These are phyloP conservation scores for Candoia aspera DNA, from an alignment of 2,113 vertebrate genomes.

Conservation along the genomic window DNA sequence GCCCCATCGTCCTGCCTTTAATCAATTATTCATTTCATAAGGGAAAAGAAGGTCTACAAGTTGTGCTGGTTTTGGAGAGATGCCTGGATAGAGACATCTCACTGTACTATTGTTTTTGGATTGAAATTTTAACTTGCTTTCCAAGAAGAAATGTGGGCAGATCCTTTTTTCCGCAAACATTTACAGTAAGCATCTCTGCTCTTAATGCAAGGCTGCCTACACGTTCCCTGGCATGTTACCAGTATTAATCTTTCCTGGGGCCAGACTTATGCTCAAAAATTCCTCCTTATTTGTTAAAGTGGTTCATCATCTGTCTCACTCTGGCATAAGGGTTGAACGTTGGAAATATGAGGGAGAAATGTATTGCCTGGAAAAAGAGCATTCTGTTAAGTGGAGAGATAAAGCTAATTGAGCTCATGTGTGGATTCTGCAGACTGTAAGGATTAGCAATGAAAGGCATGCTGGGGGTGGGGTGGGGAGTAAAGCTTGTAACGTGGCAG, in stretches of 20 bases:
- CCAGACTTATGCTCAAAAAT: not conserved
- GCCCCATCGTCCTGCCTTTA: not conserved
- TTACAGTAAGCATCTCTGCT: not conserved
- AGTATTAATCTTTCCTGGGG: conserved; percentile 21
- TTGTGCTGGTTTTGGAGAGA: not conserved
- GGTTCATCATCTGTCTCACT: not conserved
- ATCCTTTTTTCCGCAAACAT: not conserved
- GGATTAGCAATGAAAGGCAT: not conserved
- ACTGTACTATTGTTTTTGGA: not conserved
- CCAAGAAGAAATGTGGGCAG: not conserved
- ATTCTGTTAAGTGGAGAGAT: not conserved
- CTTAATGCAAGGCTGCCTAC: not conserved
- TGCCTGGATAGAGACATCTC: not conserved
- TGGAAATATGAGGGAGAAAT: not conserved
- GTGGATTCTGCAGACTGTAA: not conserved
- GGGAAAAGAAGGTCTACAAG: not conserved
- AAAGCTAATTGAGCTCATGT: conserved; percentile 7
- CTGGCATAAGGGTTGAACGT: not conserved
- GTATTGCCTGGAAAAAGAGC: not conserved
- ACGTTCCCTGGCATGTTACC: not conserved
- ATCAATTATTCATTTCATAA: not conserved
- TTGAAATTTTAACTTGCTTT: not conserved
- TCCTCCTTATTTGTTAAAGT: not conserved
- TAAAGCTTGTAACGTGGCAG: not conserved
- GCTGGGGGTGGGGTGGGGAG: not conserved